Conservation (phyloP, 1,140 invertebrate genomes). For the Papilio glaucus region DNA sequence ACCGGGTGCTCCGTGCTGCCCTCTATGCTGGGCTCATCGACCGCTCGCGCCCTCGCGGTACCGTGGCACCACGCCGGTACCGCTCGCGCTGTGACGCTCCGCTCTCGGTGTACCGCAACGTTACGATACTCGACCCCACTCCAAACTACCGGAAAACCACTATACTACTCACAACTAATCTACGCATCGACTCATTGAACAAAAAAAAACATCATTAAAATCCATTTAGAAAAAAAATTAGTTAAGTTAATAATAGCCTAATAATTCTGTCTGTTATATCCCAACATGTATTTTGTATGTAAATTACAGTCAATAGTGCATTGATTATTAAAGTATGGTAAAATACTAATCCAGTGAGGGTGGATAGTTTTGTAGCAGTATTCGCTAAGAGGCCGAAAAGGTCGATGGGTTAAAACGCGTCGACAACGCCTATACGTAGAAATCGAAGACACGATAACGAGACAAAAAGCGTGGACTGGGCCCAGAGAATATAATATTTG, state of each 20-base stretch:
- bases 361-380: not conserved
- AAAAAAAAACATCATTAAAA: not conserved
- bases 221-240: not conserved
- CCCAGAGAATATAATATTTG: not conserved
- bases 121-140: conserved; percentile 5
- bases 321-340: not conserved
- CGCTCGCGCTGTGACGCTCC: conserved; percentile 66
- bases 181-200: not conserved
- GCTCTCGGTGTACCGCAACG: conserved; percentile 39
- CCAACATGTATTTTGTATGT: not conserved
- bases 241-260: too few relatives aligned
- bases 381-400: conserved; percentile 42
- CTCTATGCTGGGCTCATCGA: conserved; percentile 80
- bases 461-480: not conserved
- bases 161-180: not conserved
- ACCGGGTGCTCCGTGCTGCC: conserved; percentile 70
- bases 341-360: not conserved
- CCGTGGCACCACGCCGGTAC: conserved; percentile 54
- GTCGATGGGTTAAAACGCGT: conserved; percentile 45
- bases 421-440: conserved; percentile 42
- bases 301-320: not conserved
- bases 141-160: not conserved
- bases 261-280: too few relatives aligned
- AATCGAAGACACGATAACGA: conserved; percentile 19
- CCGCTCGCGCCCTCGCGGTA: conserved; percentile 72